Percentiles rank a stretch among this genome's conserved stretches.
Conservation (phyloP, 2,113 vertebrate species). For the Microcebus jonahi region DNA sequence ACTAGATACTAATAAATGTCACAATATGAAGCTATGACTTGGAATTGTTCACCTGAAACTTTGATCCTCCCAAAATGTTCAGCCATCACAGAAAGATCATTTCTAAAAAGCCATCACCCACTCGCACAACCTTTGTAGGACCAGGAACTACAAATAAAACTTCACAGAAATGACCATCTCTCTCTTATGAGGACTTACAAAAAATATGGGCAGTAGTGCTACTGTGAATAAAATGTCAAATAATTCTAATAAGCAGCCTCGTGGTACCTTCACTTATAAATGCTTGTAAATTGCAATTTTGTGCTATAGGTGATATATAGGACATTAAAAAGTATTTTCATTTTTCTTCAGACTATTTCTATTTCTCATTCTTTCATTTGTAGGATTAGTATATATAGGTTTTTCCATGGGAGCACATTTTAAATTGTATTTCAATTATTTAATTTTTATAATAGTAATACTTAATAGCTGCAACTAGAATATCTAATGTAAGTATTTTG, state of each 20-base stretch:
- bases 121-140: background rate
- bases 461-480: background rate
- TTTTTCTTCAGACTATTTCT: constrained; percentile 5
- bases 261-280: constrained; percentile 14
- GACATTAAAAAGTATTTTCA: background rate
- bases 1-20: constrained; percentile 29
- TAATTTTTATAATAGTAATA: constrained; percentile 34
- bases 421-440: constrained; percentile 29
- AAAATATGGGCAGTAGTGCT: background rate
- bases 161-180: constrained; percentile 17
- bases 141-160: background rate
- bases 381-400: background rate
- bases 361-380: constrained; percentile 41
- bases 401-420: constrained; percentile 15
- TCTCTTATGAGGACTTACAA: background rate
- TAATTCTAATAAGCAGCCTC: constrained; percentile 33
- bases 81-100: background rate
- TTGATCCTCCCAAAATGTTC: background rate
- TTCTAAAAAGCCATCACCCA: constrained; percentile 36
- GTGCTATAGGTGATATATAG: background rate
- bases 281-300: background rate
- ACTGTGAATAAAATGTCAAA: constrained; percentile 49
- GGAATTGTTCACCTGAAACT: background rate
- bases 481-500: constrained; percentile 19
- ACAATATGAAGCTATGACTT: background rate